These are phyloP conservation scores for Limosa lapponica DNA, from an alignment of 2,797 vertebrate species.

Conservation along the genomic window DNA sequence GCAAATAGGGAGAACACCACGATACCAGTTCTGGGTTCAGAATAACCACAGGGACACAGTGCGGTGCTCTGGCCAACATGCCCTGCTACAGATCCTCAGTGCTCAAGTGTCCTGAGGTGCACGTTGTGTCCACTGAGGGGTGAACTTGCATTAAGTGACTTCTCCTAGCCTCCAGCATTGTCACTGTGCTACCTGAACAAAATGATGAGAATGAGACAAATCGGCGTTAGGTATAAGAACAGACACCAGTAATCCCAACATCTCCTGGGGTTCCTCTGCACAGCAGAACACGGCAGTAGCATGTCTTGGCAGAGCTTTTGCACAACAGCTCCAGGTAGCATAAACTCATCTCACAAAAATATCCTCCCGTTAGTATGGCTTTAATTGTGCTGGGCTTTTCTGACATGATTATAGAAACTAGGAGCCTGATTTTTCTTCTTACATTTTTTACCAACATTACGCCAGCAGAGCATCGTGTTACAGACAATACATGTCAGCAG, in stretches of 20 bases:
- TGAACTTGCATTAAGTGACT: not conserved
- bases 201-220: not conserved
- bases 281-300: rapidly evolving
- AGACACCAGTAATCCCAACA: not conserved
- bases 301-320: not conserved
- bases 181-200: not conserved
- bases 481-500: not conserved
- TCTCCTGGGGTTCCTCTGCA: not conserved
- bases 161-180: not conserved
- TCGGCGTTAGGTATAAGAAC: not conserved
- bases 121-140: rapidly evolving
- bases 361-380: not conserved
- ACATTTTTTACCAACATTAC: rapidly evolving
- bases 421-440: not conserved
- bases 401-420: not conserved
- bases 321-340: not conserved
- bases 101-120: not conserved
- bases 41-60: not conserved
- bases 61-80: not conserved
- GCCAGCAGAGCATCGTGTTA: not conserved
- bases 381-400: not conserved
- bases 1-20: rapidly evolving
- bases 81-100: not conserved
- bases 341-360: not conserved
- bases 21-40: not conserved